These are phyloP conservation scores for Caenorhabditis inopinata DNA, from an alignment of 1,140 invertebrate species.

Conservation along the genomic window DNA sequence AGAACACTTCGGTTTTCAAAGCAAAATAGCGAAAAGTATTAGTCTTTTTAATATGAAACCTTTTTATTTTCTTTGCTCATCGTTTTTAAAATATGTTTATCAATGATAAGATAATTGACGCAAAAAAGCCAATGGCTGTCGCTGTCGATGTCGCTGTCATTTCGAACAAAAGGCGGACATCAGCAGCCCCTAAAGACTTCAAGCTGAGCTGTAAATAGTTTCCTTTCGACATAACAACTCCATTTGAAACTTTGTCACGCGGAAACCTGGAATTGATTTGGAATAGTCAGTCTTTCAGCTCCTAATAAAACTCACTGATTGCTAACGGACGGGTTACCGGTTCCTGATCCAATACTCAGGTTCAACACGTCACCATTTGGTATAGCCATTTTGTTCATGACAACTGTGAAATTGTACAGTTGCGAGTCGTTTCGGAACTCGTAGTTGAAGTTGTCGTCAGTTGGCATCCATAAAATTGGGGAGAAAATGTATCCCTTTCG, in stretches of 20 bases:
- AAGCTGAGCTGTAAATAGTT: not conserved
- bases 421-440: not conserved
- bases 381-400: not conserved
- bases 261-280: not conserved
- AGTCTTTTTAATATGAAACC: too few species aligned
- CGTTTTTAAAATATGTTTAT: too few species aligned
- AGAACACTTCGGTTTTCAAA: too few species aligned
- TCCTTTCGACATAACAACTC: not conserved
- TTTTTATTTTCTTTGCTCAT: too few species aligned
- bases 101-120: too few species aligned
- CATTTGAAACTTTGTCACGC: not conserved
- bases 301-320: not conserved
- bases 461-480: not conserved
- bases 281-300: too few species aligned
- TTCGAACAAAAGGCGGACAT: too few species aligned
- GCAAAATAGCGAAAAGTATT: too few species aligned
- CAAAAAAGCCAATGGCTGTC: too few species aligned
- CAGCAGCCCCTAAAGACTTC: not conserved
- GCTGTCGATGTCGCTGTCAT: too few species aligned
- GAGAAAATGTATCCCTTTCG: constrained; percentile 5
- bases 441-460: not conserved
- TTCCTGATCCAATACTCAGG: not conserved
- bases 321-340: not conserved
- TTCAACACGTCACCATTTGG: not conserved
- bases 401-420: not conserved